Percentiles rank a stretch among this genome's conserved stretches.
phyloP scores from a whole-genome alignment of 1,140 invertebrate genomes.

The Sarcophaga peregrina region DNA sequence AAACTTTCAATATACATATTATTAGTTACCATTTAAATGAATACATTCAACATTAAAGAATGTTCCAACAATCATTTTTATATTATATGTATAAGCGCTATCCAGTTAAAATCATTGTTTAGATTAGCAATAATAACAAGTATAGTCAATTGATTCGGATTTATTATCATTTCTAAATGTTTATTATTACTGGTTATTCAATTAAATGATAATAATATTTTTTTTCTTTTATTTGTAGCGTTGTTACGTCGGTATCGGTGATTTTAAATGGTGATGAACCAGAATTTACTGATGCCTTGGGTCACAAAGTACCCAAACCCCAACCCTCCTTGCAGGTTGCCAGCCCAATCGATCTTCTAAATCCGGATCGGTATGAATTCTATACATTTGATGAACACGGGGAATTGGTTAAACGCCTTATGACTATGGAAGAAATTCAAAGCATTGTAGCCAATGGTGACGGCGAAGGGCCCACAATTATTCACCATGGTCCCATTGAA shows the following conservation, averaged over 20 bases:
- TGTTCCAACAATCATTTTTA: too few species aligned
- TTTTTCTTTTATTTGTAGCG: constrained; percentile 64
- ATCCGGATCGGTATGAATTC: constrained; percentile 85
- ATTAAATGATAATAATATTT: background rate
- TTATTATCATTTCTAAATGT: too few species aligned
- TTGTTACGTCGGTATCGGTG: constrained; percentile 72
- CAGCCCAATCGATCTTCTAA: constrained; percentile 80
- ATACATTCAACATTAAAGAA: too few species aligned
- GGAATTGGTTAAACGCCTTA: constrained; percentile 81
- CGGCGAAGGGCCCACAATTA: constrained; percentile 70
- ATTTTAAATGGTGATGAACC: constrained; percentile 72
- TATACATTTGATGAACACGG: constrained; percentile 85
- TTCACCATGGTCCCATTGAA: constrained; percentile 68
- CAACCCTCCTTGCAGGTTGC: constrained; percentile 70
- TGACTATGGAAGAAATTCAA: constrained; percentile 86
- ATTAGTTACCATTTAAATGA: too few species aligned
- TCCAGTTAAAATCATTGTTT: too few species aligned
- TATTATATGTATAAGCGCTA: too few species aligned
- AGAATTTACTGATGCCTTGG: constrained; percentile 73
- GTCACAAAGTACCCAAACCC: constrained; percentile 71
- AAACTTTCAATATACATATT: too few species aligned
- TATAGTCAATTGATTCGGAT: too few species aligned
- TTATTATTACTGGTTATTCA: too few species aligned
- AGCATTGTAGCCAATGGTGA: constrained; percentile 83
- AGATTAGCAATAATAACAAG: too few species aligned